A percentile compares a stretch with the other conserved stretches of the same genome.
phyloP scores from a whole-genome alignment of 1,140 invertebrate species.

The Ceratosolen fusciceps region DNA sequence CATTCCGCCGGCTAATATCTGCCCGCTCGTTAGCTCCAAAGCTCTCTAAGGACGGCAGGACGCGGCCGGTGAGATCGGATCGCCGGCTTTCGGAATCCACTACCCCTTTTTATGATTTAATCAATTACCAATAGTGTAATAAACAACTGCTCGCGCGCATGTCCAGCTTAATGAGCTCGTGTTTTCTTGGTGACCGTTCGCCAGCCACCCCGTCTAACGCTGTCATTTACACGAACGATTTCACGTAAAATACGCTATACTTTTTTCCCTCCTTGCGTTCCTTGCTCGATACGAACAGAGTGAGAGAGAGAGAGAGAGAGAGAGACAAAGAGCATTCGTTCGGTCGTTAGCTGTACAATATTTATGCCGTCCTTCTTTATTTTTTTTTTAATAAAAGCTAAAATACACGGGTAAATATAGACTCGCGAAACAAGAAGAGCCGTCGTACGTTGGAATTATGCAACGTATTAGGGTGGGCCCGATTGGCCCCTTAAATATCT shows the following conservation, averaged over 20 bases:
- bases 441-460: not conserved
- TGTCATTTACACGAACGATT: constrained; percentile 19
- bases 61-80: not conserved
- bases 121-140: constrained; percentile 40
- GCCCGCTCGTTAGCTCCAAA: no score
- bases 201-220: no score
- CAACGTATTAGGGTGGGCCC: no score
- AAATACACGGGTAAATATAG: not conserved
- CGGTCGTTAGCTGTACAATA: not conserved
- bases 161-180: constrained; percentile 14
- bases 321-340: no score
- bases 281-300: no score
- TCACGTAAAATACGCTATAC: not conserved
- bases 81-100: not conserved
- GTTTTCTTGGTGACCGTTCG: not conserved
- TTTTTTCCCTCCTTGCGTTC: not conserved
- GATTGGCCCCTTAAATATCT: not conserved
- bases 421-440: not conserved
- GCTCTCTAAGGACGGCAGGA: no score
- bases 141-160: not conserved
- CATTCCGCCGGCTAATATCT: no score
- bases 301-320: constrained; percentile 1
- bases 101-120: constrained; percentile 5
- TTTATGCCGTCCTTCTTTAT: constrained; percentile 6
- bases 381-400: constrained; percentile 4